Conservation (phyloP, 2,113 vertebrate species). For the Megaleporinus macrocephalus region DNA sequence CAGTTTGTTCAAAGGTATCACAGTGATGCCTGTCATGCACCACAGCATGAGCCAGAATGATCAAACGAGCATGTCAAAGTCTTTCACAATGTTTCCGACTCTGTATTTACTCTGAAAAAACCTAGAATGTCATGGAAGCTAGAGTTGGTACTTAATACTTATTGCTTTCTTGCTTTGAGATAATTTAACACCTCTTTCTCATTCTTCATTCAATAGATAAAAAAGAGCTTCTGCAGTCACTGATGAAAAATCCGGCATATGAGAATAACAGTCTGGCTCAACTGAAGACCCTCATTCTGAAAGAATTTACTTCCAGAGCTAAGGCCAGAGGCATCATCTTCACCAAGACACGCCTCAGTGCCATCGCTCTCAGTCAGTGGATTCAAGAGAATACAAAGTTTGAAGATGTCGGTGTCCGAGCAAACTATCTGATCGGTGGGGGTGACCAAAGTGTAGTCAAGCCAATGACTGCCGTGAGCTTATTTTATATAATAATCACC, state of each 20-base stretch:
- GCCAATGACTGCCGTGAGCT: constrained; percentile 91
- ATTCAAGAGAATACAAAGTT: constrained; percentile 90
- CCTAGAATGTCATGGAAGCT: too few relatives aligned
- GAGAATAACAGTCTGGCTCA: constrained; percentile 87
- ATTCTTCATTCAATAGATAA: constrained; percentile 74
- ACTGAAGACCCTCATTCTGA: constrained; percentile 81
- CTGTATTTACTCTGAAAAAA: not conserved
- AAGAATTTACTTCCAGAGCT: constrained; percentile 82
- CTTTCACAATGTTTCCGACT: not conserved
- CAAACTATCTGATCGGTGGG: constrained; percentile 87
- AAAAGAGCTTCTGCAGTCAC: constrained; percentile 73
- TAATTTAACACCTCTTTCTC: not conserved
- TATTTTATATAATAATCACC: not conserved
- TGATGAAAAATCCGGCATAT: constrained; percentile 79
- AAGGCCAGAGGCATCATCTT: constrained; percentile 91
- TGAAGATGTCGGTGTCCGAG: constrained; percentile 83
- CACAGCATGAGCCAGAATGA: not conserved
- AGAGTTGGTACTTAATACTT: not conserved
- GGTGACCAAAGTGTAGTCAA: constrained; percentile 90
- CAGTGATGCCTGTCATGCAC: not conserved
- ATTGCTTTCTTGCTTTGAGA: not conserved
- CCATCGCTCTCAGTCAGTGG: constrained; percentile 88
- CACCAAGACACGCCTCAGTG: constrained; percentile 90
- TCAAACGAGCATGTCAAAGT: not conserved
- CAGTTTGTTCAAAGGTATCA: constrained; percentile 85